A percentile compares a stretch with the other conserved stretches of the same genome.
phyloP scores from a whole-genome alignment of 2,113 vertebrate genomes.

The Elaphurus davidianus region DNA sequence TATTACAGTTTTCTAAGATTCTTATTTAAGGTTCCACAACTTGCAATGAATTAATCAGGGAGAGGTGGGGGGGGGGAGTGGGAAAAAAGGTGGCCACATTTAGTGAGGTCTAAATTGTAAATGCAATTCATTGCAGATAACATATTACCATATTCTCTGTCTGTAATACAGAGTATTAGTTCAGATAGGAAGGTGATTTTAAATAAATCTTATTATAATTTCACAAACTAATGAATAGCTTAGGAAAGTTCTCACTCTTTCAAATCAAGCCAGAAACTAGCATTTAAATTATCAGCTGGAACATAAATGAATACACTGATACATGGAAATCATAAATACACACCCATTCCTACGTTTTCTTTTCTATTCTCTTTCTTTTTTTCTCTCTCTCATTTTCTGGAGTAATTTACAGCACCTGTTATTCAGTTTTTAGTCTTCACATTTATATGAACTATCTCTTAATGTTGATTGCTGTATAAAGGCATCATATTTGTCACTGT shows the following conservation, averaged over 20 bases:
- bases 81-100: neutral
- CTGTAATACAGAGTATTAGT: neutral
- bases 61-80: neutral
- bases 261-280: neutral
- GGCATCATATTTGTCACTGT: neutral
- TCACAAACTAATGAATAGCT: conserved; percentile 26
- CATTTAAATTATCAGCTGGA: conserved; percentile 13
- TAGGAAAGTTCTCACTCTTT: conserved; percentile 11
- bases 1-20: neutral
- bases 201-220: conserved; percentile 35
- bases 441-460: neutral
- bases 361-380: too few species aligned
- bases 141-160: neutral
- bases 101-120: neutral
- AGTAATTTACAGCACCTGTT: neutral
- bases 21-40: neutral
- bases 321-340: neutral
- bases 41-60: neutral
- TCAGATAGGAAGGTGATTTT: conserved; percentile 12
- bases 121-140: neutral
- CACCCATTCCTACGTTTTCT: neutral
- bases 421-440: neutral
- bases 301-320: neutral
- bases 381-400: neutral
- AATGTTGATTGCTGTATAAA: neutral